Percentiles rank a stretch among this genome's conserved stretches.
Evolutionary conservation across 2,113 vertebrate genomes (phyloP).

Genomic region (Gopherus evgoodei): DNA sequence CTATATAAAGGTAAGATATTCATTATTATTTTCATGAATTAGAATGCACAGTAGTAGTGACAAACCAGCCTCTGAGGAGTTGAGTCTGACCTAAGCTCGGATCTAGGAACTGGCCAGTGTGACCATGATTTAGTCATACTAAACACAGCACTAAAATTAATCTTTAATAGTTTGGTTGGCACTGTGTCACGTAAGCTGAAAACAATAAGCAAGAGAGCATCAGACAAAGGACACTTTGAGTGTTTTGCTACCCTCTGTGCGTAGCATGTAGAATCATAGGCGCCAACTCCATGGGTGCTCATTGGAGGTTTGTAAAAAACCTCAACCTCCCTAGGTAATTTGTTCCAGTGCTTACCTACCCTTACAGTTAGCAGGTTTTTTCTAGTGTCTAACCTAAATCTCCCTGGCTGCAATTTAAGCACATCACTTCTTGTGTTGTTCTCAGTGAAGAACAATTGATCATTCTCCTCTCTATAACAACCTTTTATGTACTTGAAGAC

Average conservation of each 20-base stretch:
- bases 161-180: neutral
- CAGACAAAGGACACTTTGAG: neutral
- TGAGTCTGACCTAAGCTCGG: neutral
- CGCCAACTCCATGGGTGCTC: no score
- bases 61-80: neutral
- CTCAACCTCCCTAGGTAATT: neutral
- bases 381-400: neutral
- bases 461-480: neutral
- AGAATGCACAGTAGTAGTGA: neutral
- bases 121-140: neutral
- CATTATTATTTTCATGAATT: neutral
- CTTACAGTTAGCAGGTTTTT: neutral
- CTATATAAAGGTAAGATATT: neutral
- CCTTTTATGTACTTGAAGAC: neutral
- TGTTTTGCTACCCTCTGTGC: neutral
- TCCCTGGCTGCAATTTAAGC: neutral
- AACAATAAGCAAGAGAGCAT: slow-evolving; percentile 22
- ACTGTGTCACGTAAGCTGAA: neutral
- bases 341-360: neutral
- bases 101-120: neutral
- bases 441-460: neutral
- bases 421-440: neutral
- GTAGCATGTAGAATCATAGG: neutral
- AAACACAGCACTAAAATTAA: slow-evolving; percentile 3
- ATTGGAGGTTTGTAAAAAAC: neutral